Evolutionary conservation across 2,113 vertebrate species (phyloP).

Genomic region (Tinamus guttatus): DNA sequence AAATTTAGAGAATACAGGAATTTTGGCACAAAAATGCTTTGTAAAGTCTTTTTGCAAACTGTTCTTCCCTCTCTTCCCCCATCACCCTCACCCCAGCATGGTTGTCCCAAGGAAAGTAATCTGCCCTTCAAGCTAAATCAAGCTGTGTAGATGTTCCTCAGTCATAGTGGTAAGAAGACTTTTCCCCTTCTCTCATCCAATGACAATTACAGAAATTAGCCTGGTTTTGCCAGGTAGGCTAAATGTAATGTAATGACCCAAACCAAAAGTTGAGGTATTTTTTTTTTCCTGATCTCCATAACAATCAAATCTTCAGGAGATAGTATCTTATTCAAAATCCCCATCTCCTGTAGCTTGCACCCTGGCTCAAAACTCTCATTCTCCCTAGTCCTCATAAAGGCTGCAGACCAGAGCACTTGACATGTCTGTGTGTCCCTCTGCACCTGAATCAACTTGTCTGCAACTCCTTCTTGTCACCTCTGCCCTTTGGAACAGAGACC

Average conservation of each 20-base stretch:
- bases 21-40: background rate
- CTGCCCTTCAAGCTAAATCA: background rate
- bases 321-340: background rate
- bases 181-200: background rate
- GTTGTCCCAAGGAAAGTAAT: background rate
- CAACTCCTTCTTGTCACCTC: background rate
- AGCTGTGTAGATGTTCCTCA: accelerated
- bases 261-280: background rate
- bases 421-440: background rate
- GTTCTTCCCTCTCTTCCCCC: no score
- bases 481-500: background rate
- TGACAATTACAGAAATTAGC: accelerated
- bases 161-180: accelerated
- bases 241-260: background rate
- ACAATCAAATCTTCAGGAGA: background rate
- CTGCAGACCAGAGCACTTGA: background rate
- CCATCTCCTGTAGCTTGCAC: background rate
- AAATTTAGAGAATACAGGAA: background rate
- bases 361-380: background rate
- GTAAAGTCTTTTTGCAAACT: background rate
- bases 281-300: background rate
- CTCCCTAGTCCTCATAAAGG: background rate
- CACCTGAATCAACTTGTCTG: background rate
- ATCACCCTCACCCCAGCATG: no score
- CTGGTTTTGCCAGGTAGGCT: background rate